Evolutionary conservation across 2,888 invertebrate species (phyloP), one percentile per base, ranked within the genome.

Genomic region (Gymnoscelis rufifasciata): DNA sequence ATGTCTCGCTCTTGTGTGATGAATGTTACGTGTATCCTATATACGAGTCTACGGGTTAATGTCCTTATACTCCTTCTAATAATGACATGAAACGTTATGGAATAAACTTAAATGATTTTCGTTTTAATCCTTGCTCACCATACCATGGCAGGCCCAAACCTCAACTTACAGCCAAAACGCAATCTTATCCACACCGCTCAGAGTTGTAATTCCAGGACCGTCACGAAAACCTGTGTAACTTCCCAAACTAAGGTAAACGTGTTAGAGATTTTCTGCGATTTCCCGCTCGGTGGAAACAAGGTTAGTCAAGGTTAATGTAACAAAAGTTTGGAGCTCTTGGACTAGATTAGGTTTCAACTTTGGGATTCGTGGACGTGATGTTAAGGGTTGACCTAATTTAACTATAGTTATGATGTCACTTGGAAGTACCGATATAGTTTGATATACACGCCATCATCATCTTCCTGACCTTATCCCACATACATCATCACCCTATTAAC

Each of bases 211-310:
- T 26, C 26, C 26, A 26, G 7, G 3, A 8, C 7, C 7, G 3
- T 19, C 2, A 19, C 5, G 19, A 19, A n/a, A 19, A 19, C 19
- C 19, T 3, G 19, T 3, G 10, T 39, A 38, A 33, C 33, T 45
- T 39, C 28, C n/a, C 2, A 38, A 39, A 45, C 45, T 35, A 24
- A 45, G 39, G 45, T 45, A 45, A 43, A 38, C 39, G 35, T 28
- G 35, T 45, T 45, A 45, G 39, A 35, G 35, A 35, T 45, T 45
- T 39, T 14, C 39, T 11, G 28, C 45, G 39, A 35, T 39, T 45
- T 45, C 23, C 28, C 39, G 28, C 45, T 8, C 33, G 43, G n/a
- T 8, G 12, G 26, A 38, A 33, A 44, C 30, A 19, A 19, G 27
- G 31, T 30, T 38, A 35, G 10, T 7, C 35, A 23, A 35, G 35